These are phyloP conservation scores for Styela clava DNA, from an alignment of 23 tunicate genomes.

Conservation along the genomic window DNA sequence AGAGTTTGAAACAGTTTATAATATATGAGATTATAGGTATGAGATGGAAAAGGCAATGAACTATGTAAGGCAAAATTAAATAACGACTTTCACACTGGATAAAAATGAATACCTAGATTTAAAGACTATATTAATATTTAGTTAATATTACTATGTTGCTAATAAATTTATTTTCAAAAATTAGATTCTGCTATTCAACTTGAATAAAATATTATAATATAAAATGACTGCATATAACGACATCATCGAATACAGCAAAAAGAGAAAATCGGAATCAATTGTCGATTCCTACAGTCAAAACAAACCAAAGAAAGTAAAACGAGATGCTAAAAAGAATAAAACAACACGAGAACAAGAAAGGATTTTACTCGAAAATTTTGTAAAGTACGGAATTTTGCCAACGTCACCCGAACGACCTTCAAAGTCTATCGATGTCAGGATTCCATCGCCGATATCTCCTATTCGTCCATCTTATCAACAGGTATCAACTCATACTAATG, in stretches of 20 bases:
- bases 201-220: no score
- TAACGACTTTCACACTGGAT: no score
- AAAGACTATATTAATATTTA: no score
- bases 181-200: no score
- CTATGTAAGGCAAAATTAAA: no score
- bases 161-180: no score
- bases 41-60: no score
- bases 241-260: background rate
- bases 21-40: no score
- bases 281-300: background rate
- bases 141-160: no score
- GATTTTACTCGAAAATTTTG: constrained; percentile 23
- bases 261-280: constrained; percentile 13
- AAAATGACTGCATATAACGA: background rate
- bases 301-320: constrained; percentile 3
- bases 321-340: constrained; percentile 16
- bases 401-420: constrained; percentile 1
- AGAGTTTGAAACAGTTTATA: no score
- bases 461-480: background rate
- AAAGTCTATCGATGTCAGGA: background rate
- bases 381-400: constrained; percentile 22
- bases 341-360: constrained; percentile 27
- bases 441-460: background rate
- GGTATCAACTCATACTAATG: background rate
- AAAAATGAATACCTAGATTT: no score